These are phyloP conservation scores for Xanthorhoe spadicearia DNA, from an alignment of 2,888 invertebrate species.

Conservation along the genomic window DNA sequence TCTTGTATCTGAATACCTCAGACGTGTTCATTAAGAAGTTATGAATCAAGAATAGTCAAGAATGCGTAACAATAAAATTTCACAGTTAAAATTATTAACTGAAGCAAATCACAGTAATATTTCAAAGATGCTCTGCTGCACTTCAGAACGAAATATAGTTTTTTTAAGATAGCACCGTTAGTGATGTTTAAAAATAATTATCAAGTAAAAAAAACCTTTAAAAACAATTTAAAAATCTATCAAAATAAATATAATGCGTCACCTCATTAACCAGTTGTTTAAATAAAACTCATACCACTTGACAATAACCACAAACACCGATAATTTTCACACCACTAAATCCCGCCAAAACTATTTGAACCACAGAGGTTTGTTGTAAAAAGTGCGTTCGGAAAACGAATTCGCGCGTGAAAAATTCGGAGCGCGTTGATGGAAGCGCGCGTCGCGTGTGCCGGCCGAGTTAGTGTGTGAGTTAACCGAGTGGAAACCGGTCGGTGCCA, in stretches of 20 bases:
- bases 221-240: neutral
- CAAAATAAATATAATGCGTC: constrained; percentile 41
- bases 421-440: constrained; percentile 71
- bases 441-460: constrained; percentile 74
- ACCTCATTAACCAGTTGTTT: constrained; percentile 60
- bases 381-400: constrained; percentile 37
- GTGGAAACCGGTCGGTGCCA: constrained; percentile 62
- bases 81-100: constrained; percentile 6
- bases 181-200: neutral
- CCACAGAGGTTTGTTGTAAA: constrained; percentile 37
- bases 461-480: constrained; percentile 69
- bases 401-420: constrained; percentile 46
- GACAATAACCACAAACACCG: constrained; percentile 42
- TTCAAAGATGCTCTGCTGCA: neutral
- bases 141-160: neutral
- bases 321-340: constrained; percentile 54
- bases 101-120: neutral
- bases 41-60: constrained; percentile 25
- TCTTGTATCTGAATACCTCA: constrained; percentile 29
- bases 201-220: too few relatives aligned
- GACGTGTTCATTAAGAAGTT: constrained; percentile 33
- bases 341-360: constrained; percentile 39
- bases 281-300: constrained; percentile 68
- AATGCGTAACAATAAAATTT: constrained; percentile 21
- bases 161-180: too few relatives aligned